Evolutionary conservation across 2,113 vertebrate genomes (phyloP), one percentile per base, ranked within the genome.

Genomic region (Dromaius novaehollandiae): DNA sequence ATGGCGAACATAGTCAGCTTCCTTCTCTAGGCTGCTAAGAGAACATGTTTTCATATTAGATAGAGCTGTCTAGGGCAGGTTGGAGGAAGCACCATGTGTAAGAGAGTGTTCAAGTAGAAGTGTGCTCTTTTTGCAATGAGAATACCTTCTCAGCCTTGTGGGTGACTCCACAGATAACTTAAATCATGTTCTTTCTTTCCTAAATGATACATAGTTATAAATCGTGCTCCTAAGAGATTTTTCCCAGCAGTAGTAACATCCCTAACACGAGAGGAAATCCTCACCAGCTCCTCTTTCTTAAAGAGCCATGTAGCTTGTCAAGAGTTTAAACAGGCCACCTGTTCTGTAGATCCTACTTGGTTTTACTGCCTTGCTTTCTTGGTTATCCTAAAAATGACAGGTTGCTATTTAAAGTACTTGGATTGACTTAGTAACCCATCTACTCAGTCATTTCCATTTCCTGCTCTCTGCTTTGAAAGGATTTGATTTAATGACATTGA

Each of bases 11-110:
- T 69, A 79, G 76, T 83, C 21, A 11, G 66, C 95, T 82, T 96
- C 68, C 85, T 88, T 78, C 82, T 95, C 79, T 51, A 69, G 46
- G 82, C 68, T 97, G 85, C 82, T 71, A 82, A 17, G 3, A 75
- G 82, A 93, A 95, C 79, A 17, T 78, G 91, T 81, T 93, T 91
- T 81, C 64, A 68, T 90, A 76, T 91, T 94, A 93, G 78, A 48
- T 24, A 15, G 82, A 95, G 61, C 94, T 96, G 89, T 73, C 60
- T 89, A 21, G 58, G 1, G 3, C 55, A 61, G 73, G 73, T 76
- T 78, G 79, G 68, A 76, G 69, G 76, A 83, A 86, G 76, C 51
- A 65, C 46, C 85, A 71, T 71, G 38, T 82, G n/a, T 55, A 60
- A 86, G 66, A 86, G 66, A 80, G 50, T 63, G 66, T 75, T 94